Evolutionary conservation across 2,113 vertebrate genomes (phyloP).

Genomic region (Rutilus rutilus): DNA sequence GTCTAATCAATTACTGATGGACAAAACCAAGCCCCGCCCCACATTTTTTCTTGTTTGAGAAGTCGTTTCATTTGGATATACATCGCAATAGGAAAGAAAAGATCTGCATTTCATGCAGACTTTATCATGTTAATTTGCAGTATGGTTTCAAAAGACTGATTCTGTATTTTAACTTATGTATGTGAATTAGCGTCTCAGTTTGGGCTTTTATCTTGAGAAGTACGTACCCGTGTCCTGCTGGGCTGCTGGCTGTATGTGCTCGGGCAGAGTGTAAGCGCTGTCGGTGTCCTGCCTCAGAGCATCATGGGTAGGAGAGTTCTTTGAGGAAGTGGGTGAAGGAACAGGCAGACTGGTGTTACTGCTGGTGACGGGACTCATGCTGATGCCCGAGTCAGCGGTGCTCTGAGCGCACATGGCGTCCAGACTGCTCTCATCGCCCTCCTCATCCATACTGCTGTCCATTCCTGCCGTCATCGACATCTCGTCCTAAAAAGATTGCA

Average conservation of each 20-base stretch:
- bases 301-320: constrained; percentile 45
- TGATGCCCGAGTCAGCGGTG: constrained; percentile 51
- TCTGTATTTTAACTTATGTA: not conserved
- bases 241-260: constrained; percentile 1
- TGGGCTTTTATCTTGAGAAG: not conserved
- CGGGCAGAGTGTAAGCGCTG: not conserved
- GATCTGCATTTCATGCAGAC: too few species aligned
- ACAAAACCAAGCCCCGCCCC: too few species aligned
- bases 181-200: not conserved
- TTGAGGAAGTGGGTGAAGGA: constrained; percentile 7
- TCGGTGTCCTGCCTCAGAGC: constrained; percentile 35
- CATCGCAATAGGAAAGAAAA: too few species aligned
- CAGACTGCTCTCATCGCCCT: constrained; percentile 72
- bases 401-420: constrained; percentile 68
- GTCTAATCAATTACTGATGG: too few species aligned
- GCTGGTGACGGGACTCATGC: constrained; percentile 50
- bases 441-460: constrained; percentile 78
- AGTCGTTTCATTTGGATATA: too few species aligned
- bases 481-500: constrained; percentile 67
- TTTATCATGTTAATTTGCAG: too few species aligned
- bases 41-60: too few species aligned
- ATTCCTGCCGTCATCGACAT: constrained; percentile 73
- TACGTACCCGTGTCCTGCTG: constrained; percentile 45
- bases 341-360: constrained; percentile 14
- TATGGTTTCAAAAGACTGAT: not conserved